A percentile compares a stretch with the other conserved stretches of the same genome.
phyloP scores from a whole-genome alignment of 2,888 invertebrate species.

The Pheosia gnoma region DNA sequence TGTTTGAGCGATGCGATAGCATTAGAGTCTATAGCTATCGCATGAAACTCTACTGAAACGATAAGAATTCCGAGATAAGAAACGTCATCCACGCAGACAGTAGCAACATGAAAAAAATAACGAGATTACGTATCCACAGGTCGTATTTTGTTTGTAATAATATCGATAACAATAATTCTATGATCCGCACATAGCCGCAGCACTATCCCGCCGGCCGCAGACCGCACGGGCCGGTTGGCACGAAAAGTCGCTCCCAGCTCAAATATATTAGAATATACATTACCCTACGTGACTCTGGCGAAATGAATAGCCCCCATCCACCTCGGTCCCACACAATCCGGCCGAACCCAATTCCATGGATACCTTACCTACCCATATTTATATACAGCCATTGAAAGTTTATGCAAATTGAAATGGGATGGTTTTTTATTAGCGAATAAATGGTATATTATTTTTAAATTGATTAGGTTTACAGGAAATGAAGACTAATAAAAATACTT shows the following conservation, averaged over 20 bases:
- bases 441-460: not conserved
- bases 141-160: not conserved
- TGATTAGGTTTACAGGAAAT: not conserved
- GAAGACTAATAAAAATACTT: no score
- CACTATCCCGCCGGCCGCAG: slow-evolving; percentile 61
- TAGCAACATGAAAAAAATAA: no score
- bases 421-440: slow-evolving; percentile 21
- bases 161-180: slow-evolving; percentile 16
- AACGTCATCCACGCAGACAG: no score
- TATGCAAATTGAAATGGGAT: slow-evolving; percentile 16
- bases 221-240: slow-evolving; percentile 80
- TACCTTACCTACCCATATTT: slow-evolving; percentile 14
- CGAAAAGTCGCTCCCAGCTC: slow-evolving; percentile 80
- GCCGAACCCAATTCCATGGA: slow-evolving; percentile 35
- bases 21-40: no score
- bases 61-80: no score
- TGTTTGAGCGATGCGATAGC: no score
- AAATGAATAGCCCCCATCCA: slow-evolving; percentile 73
- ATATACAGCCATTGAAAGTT: slow-evolving; percentile 8
- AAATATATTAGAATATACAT: slow-evolving; percentile 85
- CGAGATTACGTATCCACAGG: no score
- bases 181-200: slow-evolving; percentile 24
- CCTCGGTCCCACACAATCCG: slow-evolving; percentile 47
- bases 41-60: no score
- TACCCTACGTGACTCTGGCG: slow-evolving; percentile 78